Percentiles rank a stretch among this genome's conserved stretches.
Evolutionary conservation across 2,888 invertebrate genomes (phyloP).

Genomic region (Theretra japonica): DNA sequence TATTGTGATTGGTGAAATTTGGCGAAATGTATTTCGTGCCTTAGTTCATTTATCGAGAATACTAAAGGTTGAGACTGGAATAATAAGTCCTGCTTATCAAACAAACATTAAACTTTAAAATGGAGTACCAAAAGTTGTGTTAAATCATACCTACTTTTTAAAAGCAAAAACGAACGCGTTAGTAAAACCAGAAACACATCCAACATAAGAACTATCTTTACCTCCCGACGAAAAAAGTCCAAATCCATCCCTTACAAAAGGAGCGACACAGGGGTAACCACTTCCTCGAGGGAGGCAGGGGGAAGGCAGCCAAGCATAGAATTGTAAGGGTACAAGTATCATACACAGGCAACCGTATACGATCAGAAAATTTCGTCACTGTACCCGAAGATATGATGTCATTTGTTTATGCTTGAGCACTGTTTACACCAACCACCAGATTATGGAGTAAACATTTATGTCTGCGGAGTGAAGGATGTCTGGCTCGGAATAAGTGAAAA

Average conservation of each 20-base stretch:
- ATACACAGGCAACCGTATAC: slow-evolving; percentile 22
- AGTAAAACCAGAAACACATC: too few species aligned
- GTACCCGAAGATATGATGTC: slow-evolving; percentile 1
- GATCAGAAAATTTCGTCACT: slow-evolving; percentile 21
- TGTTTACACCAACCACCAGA: neutral
- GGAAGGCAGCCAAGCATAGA: slow-evolving; percentile 56
- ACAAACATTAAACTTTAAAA: too few species aligned
- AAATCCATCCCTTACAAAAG: slow-evolving; percentile 4
- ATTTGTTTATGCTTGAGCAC: slow-evolving; percentile 6
- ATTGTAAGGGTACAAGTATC: slow-evolving; percentile 32
- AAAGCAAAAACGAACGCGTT: too few species aligned
- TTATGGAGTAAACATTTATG: too few species aligned
- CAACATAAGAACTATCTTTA: too few species aligned
- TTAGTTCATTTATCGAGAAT: too few species aligned
- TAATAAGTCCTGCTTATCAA: too few species aligned
- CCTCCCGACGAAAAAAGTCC: neutral
- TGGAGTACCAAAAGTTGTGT: too few species aligned
- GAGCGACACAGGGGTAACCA: slow-evolving; percentile 49
- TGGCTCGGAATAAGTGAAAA: neutral
- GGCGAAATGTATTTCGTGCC: too few species aligned
- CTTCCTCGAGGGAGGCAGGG: slow-evolving; percentile 47
- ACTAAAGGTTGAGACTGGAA: too few species aligned
- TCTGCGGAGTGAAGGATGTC: neutral
- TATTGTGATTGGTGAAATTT: neutral
- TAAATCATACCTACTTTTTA: too few species aligned